Evolutionary conservation across 2,797 vertebrate genomes (phyloP), one percentile per base, ranked within the genome.

Genomic region (Moxostoma hubbsi): DNA sequence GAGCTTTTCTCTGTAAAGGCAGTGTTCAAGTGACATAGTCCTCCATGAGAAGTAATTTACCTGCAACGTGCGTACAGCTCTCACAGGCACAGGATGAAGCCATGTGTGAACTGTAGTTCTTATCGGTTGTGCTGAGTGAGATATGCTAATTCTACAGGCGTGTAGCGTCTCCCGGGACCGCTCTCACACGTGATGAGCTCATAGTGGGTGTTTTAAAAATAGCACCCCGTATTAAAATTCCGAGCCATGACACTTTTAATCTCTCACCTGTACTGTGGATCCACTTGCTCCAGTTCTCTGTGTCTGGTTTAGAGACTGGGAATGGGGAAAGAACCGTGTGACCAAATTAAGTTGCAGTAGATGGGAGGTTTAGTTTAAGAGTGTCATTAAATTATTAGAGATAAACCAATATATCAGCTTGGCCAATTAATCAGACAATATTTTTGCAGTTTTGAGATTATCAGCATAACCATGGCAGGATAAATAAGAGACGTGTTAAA

Each of bases 121-220:
- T 47, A 54, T 88, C 86, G 87, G 70, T 62, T 69, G 59, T 83
- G 69, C 61, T 63, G 73, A 70, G 63, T 62, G 55, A 82, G 87
- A 88, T 88, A 90, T 93, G 91, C 82, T 91, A 91, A 93, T 91
- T 90, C 87, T 85, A 84, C 90, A 87, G 89, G 88, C 59, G 74
- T 36, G 69, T 6, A 18, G 46, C 77, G 85, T 82, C 85, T 91
- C 88, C 81, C 81, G 90, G 90, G 93, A 90, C 85, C 73, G 70
- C 85, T 87, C 36, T 36, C 89, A 91, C 90, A 89, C 85, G 79
- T 88, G 89, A 85, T 77, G 80, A 85, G 86, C 90, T 93, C 90
- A 88, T 87, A 87, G 90, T 90, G 90, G 80, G 87, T 81, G 83
- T 88, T 92, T 92, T 92, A 93, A 93, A 94, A 93, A 93, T 92